A percentile compares a stretch with the other conserved stretches of the same genome.
Evolutionary conservation across 2,888 invertebrate genomes (phyloP).

Genomic region (Ypsolopha sequella): DNA sequence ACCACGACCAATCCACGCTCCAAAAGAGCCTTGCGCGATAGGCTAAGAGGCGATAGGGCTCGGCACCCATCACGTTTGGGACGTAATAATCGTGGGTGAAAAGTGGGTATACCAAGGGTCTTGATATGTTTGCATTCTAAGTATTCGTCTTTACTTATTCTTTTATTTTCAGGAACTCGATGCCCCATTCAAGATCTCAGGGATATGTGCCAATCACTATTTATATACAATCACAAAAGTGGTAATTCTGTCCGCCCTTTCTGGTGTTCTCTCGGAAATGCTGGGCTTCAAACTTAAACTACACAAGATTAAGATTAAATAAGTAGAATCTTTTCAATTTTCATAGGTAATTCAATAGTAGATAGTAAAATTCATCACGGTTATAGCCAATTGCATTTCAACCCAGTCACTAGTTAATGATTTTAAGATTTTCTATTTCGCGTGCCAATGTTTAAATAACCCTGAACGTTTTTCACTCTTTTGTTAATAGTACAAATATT

Average conservation of each 20-base stretch:
- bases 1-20: no score
- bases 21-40: not conserved
- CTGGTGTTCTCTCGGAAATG: constrained; percentile 96
- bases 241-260: constrained; percentile 93
- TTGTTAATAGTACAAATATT: no score
- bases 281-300: constrained; percentile 96
- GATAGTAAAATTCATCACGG: no score
- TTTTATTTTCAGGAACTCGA: constrained; percentile 82
- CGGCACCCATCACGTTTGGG: no score
- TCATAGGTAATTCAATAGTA: no score
- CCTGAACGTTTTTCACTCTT: no score
- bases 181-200: constrained; percentile 96
- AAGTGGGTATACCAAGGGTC: not conserved
- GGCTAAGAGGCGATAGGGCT: not conserved
- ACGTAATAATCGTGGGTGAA: no score
- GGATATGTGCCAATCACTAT: constrained; percentile 95
- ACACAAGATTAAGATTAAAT: constrained; percentile 96
- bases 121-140: not conserved
- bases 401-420: no score
- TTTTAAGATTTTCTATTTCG: no score
- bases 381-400: no score
- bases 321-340: constrained; percentile 9
- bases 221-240: constrained; percentile 96
- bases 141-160: not conserved
- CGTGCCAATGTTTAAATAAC: no score